Evolutionary conservation across 2,113 vertebrate genomes (phyloP).

Genomic region (Tapirus terrestris): DNA sequence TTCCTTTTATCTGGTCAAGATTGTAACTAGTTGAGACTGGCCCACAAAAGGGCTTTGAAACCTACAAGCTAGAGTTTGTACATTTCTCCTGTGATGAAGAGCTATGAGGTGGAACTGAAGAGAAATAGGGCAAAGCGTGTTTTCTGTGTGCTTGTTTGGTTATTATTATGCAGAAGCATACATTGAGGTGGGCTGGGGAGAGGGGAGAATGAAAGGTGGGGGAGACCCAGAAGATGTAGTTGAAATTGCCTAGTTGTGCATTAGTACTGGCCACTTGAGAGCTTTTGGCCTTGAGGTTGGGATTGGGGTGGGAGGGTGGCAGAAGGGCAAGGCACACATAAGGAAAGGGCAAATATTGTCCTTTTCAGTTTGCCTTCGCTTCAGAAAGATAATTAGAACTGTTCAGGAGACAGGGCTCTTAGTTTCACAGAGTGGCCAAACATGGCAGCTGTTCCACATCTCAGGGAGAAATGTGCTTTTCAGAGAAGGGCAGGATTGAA

Average conservation of each 20-base stretch:
- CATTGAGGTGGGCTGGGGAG: background rate
- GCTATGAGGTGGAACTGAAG: background rate
- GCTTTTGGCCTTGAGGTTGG: background rate
- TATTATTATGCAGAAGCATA: background rate
- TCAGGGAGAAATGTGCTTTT: constrained; percentile 39
- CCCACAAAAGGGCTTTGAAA: background rate
- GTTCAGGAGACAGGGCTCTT: constrained; percentile 18
- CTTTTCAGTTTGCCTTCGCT: constrained; percentile 60
- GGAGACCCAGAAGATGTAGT: background rate
- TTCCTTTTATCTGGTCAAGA: background rate
- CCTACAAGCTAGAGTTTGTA: background rate
- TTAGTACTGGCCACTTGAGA: constrained; percentile 19
- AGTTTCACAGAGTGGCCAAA: constrained; percentile 2
- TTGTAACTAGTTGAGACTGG: background rate
- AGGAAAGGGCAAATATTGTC: constrained; percentile 35
- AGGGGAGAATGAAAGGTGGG: background rate
- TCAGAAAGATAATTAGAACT: constrained; percentile 41
- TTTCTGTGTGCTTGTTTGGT: background rate
- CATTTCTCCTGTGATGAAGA: constrained; percentile 25
- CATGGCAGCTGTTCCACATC: background rate
- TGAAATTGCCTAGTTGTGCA: background rate
- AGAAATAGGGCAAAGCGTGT: background rate
- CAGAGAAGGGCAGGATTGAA: constrained; percentile 39
- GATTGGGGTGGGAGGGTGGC: background rate
- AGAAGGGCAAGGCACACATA: background rate